A percentile compares a stretch with the other conserved stretches of the same genome.
These are phyloP conservation scores for Ectemnius continuus DNA, from an alignment of 2,888 invertebrate species.

Conservation along the genomic window DNA sequence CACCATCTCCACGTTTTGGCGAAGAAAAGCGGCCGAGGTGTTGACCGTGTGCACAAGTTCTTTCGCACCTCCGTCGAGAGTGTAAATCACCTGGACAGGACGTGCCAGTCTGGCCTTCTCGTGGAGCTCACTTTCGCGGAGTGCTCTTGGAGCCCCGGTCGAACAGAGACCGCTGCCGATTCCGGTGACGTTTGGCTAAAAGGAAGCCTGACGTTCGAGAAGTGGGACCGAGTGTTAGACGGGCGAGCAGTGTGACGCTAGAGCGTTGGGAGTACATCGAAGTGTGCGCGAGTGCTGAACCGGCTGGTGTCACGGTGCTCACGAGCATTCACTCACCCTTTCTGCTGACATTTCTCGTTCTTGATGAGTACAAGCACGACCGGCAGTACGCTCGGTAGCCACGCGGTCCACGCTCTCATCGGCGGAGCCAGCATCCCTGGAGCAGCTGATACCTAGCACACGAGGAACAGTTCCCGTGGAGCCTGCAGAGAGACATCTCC, in stretches of 20 bases:
- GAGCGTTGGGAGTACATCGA: slow-evolving; percentile 5
- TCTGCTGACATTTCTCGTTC: slow-evolving; percentile 39
- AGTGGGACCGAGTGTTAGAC: background rate
- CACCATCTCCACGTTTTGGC: slow-evolving; percentile 71
- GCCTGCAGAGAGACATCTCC: slow-evolving; percentile 40
- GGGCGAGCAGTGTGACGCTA: background rate
- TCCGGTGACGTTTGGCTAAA: too few species aligned
- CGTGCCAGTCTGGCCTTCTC: background rate
- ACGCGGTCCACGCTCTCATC: slow-evolving; percentile 61
- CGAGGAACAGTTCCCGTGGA: slow-evolving; percentile 43
- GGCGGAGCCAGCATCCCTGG: slow-evolving; percentile 44
- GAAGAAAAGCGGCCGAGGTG: slow-evolving; percentile 55
- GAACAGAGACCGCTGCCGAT: too few species aligned
- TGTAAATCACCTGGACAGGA: slow-evolving; percentile 43
- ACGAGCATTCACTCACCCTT: background rate
- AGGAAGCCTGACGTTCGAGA: background rate
- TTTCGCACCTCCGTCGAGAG: slow-evolving; percentile 22
- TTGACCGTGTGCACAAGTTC: slow-evolving; percentile 54
- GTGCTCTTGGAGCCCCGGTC: too few species aligned
- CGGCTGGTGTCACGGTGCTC: slow-evolving; percentile 19
- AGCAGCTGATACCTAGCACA: slow-evolving; percentile 61
- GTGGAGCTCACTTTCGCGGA: background rate
- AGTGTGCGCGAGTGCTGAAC: slow-evolving; percentile 18
- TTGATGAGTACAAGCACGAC: slow-evolving; percentile 65
- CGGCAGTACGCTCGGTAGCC: slow-evolving; percentile 57